Conservation (phyloP, 2,113 vertebrate species). For the Pardalotus punctatus region DNA sequence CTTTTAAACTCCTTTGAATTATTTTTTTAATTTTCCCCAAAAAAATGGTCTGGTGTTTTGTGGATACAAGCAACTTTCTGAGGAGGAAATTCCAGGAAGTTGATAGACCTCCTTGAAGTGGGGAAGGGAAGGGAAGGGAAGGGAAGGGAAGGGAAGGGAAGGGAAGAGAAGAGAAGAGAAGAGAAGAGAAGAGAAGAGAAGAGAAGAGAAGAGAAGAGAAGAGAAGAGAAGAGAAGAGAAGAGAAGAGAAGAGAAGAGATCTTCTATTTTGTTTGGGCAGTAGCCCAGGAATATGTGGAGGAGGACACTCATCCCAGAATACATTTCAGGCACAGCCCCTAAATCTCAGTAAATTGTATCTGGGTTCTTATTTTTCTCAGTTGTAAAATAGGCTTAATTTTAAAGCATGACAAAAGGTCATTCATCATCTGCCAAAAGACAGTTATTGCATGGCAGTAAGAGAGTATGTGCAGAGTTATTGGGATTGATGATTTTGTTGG, state of each 20-base stretch:
- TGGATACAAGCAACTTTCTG: neutral
- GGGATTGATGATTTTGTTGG: neutral
- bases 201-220: too few relatives aligned
- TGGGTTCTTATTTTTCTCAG: constrained; percentile 21
- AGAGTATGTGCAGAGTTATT: neutral
- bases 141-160: too few relatives aligned
- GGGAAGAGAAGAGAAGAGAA: too few relatives aligned
- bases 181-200: neutral
- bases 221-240: neutral
- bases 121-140: too few relatives aligned
- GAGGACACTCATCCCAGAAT: constrained; percentile 10
- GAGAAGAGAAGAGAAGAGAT: neutral
- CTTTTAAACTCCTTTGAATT: neutral
- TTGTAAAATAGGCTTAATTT: constrained; percentile 42
- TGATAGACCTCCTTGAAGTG: too few relatives aligned
- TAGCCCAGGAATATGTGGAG: constrained; percentile 1
- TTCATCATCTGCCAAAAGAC: constrained; percentile 40
- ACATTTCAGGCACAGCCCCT: neutral
- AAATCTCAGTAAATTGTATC: constrained; percentile 36
- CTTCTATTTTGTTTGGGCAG: neutral
- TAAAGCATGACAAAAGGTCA: constrained; percentile 5
- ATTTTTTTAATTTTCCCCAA: neutral
- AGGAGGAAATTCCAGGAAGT: neutral
- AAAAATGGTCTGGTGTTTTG: neutral
- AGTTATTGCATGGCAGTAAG: neutral